These are phyloP conservation scores for Sesia apiformis DNA, from an alignment of 2,888 invertebrate species.

Conservation along the genomic window DNA sequence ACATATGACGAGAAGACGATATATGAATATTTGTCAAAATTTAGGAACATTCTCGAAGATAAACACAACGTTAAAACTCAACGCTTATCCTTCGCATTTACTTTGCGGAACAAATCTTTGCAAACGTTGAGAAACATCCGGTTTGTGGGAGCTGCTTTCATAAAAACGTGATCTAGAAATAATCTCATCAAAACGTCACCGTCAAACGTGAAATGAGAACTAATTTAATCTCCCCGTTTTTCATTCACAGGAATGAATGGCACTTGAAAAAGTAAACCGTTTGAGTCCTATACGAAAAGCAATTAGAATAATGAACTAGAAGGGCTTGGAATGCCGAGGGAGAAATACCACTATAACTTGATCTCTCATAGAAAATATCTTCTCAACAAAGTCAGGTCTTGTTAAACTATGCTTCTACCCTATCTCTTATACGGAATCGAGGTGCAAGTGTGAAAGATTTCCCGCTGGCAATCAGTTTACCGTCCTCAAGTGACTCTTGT, in stretches of 20 bases:
- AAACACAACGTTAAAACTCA: too few species aligned
- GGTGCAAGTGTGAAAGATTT: conserved; percentile 27
- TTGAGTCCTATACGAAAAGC: conserved; percentile 52
- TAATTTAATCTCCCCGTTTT: conserved; percentile 65
- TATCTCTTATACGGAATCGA: conserved; percentile 14
- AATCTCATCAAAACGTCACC: conserved; percentile 40
- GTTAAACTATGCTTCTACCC: conserved; percentile 2
- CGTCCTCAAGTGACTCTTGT: conserved; percentile 40
- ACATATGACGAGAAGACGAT: too few species aligned
- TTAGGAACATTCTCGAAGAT: too few species aligned
- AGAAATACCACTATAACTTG: conserved; percentile 14
- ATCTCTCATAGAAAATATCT: conserved; percentile 5
- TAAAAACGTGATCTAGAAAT: conserved; percentile 36
- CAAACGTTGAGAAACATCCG: too few species aligned
- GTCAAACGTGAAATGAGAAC: conserved; percentile 32
- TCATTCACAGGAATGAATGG: conserved; percentile 44
- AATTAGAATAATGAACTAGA: conserved; percentile 65
- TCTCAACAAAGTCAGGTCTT: background rate
- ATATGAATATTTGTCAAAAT: background rate
- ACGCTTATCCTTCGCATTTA: too few species aligned
- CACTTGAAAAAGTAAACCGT: conserved; percentile 56
- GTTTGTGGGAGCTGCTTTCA: too few species aligned
- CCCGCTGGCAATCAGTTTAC: conserved; percentile 52
- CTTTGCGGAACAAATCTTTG: too few species aligned
- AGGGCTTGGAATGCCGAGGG: conserved; percentile 28